Evolutionary conservation across 1,140 invertebrate species (phyloP), one percentile per base, ranked within the genome.

Genomic region (Drosophila lini): DNA sequence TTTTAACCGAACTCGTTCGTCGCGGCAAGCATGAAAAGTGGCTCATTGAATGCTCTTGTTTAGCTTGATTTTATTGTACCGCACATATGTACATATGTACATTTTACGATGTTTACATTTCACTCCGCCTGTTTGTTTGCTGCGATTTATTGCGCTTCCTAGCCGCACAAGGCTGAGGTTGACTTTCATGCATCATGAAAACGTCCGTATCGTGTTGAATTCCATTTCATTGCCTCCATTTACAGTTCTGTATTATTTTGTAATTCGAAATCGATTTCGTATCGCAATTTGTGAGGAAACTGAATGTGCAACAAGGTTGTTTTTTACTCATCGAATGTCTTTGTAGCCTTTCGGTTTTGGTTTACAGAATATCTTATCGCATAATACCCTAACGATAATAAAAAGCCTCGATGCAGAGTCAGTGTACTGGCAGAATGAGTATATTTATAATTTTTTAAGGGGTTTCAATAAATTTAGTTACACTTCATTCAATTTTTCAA

Each of bases 181-280:
- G 63, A 82, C 82, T 85, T 85, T 85, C 82, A 76, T 82, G 79
- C 76, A 77, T 76, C 60, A 76, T 50, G 73, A 76, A 65, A 53
- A 45, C 74, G 48, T 50, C 62, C 75, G 64, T 58, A 45, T 70
- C 65, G 56, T 48, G 42, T 58, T 56, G 63, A 42, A 41, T 59
- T 58, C 45, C 73, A 47, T 47, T 53, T 74, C 61, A 68, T 73
- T 79, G 65, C 77, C 67, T 79, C 79, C 75, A 65, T 82, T 84
- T 84, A 61, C 71, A 84, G 81, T 73, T 83, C 74, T 81, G 68
- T 74, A 61, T 61, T 76, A 36, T 68, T 61, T 84, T 79, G 68
- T 74, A 78, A 84, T 84, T 85, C 52, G 61, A 74, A 85, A 85
- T 84, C 64, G 82, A 81, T 86, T 86, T 86, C 75, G 62, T 68